phyloP scores from a whole-genome alignment of 2,888 invertebrate species.

The Chrysolina oricalcia region DNA sequence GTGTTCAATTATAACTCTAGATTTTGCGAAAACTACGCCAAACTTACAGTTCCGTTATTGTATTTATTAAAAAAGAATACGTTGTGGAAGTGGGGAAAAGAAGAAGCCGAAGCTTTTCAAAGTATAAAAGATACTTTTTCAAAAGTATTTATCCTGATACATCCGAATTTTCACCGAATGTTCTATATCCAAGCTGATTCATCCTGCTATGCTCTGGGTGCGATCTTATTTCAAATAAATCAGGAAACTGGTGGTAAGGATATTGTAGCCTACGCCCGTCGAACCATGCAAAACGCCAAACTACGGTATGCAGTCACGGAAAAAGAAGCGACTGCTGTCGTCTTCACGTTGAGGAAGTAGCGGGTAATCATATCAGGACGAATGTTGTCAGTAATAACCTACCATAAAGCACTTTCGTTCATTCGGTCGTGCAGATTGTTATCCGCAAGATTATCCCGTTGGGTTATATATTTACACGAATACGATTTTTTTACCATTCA shows the following conservation, averaged over 20 bases:
- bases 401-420: slow-evolving; percentile 41
- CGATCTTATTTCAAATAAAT: too few relatives aligned
- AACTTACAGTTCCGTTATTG: slow-evolving; percentile 17
- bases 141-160: neutral
- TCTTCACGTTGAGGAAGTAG: slow-evolving; percentile 36
- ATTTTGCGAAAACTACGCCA: too few relatives aligned
- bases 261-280: too few relatives aligned
- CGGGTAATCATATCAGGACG: slow-evolving; percentile 35
- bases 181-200: slow-evolving; percentile 12
- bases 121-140: slow-evolving; percentile 29
- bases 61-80: slow-evolving; percentile 37
- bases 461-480: slow-evolving; percentile 31
- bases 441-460: slow-evolving; percentile 30
- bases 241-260: too few relatives aligned
- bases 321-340: slow-evolving; percentile 37
- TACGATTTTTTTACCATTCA: neutral
- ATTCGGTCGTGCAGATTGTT: slow-evolving; percentile 37
- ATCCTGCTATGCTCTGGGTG: slow-evolving; percentile 18
- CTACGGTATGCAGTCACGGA: slow-evolving; percentile 35
- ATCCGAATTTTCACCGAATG: slow-evolving; percentile 20
- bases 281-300: neutral
- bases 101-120: slow-evolving; percentile 35
- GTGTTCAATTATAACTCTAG: too few relatives aligned
- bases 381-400: slow-evolving; percentile 35
- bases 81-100: slow-evolving; percentile 39